Percentiles rank a stretch among this genome's conserved stretches.
Conservation (phyloP, 2,888 invertebrate genomes). For the Cremastinae sp. region DNA sequence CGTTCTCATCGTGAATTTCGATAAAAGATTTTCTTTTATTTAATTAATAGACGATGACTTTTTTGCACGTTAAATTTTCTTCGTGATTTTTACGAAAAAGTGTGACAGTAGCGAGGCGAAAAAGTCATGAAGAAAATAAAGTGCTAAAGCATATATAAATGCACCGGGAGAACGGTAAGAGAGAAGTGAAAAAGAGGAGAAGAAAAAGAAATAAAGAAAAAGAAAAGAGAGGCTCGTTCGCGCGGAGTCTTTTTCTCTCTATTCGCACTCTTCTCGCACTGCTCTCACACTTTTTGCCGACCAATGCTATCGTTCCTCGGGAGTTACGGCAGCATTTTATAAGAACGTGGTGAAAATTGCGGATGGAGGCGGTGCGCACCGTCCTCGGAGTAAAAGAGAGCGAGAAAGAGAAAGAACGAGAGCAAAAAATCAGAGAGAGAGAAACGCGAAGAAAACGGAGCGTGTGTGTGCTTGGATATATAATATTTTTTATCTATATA, state of each 20-base stretch:
- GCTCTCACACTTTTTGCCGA: constrained; percentile 13
- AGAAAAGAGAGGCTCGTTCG: constrained; percentile 28
- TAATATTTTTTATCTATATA: constrained; percentile 14
- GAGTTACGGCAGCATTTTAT: constrained; percentile 49
- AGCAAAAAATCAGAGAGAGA: constrained; percentile 4
- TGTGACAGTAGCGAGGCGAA: background rate
- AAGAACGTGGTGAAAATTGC: constrained; percentile 52
- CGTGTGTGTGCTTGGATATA: background rate
- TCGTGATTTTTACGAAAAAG: background rate
- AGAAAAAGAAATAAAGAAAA: constrained; percentile 5
- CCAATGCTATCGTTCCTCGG: constrained; percentile 27
- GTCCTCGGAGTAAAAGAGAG: constrained; percentile 19
- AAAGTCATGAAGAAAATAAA: constrained; percentile 35
- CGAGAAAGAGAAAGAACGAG: constrained; percentile 15
- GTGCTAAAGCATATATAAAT: constrained; percentile 28
- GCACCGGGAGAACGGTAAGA: background rate
- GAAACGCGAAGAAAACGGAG: background rate
- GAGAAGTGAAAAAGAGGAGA: background rate
- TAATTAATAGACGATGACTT: no score
- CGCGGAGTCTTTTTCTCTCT: constrained; percentile 32
- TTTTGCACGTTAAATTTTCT: no score
- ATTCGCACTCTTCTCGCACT: constrained; percentile 5
- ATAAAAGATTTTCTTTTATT: no score
- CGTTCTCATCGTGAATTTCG: no score
- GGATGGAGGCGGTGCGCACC: constrained; percentile 33